Conservation (phyloP, 1,140 invertebrate genomes). For the Drosophila subpulchrella region DNA sequence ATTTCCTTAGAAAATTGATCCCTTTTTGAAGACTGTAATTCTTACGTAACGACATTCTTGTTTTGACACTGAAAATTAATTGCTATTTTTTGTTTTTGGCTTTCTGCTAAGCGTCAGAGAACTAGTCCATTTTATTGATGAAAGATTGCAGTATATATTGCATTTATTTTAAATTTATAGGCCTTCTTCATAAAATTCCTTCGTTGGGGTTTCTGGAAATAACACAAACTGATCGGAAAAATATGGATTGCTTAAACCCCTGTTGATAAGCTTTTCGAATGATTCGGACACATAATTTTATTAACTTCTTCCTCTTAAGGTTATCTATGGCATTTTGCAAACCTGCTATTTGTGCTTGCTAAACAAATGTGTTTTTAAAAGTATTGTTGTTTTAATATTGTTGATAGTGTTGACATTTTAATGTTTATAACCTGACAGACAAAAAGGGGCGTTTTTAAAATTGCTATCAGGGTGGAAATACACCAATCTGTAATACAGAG, state of each 20-base stretch:
- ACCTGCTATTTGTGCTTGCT: background rate
- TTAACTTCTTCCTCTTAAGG: slow-evolving; percentile 11
- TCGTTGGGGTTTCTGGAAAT: background rate
- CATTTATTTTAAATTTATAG: slow-evolving; percentile 6
- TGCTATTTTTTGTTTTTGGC: background rate
- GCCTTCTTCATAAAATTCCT: background rate
- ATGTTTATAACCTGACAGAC: background rate
- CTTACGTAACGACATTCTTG: background rate
- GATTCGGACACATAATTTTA: slow-evolving; percentile 7
- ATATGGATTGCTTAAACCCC: background rate
- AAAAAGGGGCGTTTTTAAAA: slow-evolving; percentile 1
- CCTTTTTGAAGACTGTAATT: background rate
- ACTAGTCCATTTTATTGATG: background rate
- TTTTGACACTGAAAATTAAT: background rate
- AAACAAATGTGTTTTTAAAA: slow-evolving; percentile 3
- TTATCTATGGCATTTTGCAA: background rate
- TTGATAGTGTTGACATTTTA: background rate
- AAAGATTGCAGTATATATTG: background rate
- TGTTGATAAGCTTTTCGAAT: slow-evolving; percentile 15
- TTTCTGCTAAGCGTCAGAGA: background rate
- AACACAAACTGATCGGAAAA: background rate
- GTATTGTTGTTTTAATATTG: background rate
- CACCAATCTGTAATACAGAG: background rate
- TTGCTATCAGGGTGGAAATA: background rate
- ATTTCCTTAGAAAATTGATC: background rate